Evolutionary conservation across 2,888 invertebrate genomes (phyloP), one percentile per base, ranked within the genome.

Genomic region (Sussaba pulchella): DNA sequence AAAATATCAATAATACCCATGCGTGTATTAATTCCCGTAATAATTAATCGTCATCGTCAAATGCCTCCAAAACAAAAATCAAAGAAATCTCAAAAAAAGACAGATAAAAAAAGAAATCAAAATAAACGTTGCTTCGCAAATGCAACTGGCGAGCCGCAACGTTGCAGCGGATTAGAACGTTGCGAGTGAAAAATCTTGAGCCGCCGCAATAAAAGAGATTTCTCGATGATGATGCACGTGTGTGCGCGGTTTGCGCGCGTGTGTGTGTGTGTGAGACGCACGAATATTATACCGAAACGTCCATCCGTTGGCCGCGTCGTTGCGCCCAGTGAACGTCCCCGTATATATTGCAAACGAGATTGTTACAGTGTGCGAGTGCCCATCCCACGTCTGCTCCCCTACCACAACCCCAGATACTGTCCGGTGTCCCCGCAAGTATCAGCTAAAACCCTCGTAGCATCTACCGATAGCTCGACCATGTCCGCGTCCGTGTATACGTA

Each of bases 241-340:
- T 43, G n/a, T 52, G n/a, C n/a, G 21, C 31, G 24, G 31, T 5
- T 5, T 31, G 31, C 21, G 41, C 45, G 69, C 36, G 63, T 21
- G 26, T 31, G 19, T 66, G 54, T 45, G 41, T 64, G 64, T 31
- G 45, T n/a, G 9, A 21, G 36, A 72, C 66, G 63, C 39, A 63
- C 66, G 54, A 66, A 78, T n/a, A n/a, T n/a, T n/a, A n/a, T n/a
- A n/a, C n/a, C n/a, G n/a, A n/a, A 31, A 31, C 6, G 31, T 31
- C 47, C 47, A 26, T 71, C 21, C 4, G 63, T 41, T 24, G 45
- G 43, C 43, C 21, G 75, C 43, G 78, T 47, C 64, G 66, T 61
- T 80, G 80, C 59, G n/a, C n/a, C 57, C 75, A 80, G 79, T 79
- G 74, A 80, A 81, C 67, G 80, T 67, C 67, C 80, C 72, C 72